phyloP scores from a whole-genome alignment of 2,797 vertebrate species.

The Argentina silus region DNA sequence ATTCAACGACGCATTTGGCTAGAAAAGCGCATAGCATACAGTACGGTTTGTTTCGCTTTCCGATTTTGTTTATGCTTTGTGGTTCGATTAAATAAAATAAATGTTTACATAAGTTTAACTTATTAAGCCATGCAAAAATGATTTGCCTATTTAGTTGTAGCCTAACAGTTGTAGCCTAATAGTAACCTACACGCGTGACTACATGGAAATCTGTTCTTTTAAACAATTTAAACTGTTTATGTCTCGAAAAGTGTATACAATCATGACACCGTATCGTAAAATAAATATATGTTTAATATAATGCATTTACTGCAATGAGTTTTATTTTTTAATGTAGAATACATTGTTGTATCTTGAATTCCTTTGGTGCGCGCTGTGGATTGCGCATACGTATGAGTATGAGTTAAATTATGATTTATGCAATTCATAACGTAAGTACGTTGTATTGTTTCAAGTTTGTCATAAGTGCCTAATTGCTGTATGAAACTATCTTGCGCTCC shows the following conservation, averaged over 20 bases:
- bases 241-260: neutral
- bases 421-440: no score
- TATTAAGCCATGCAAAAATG: no score
- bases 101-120: no score
- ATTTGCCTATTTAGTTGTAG: no score
- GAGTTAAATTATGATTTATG: no score
- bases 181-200: neutral
- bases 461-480: no score
- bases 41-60: constrained; percentile 41
- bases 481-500: neutral
- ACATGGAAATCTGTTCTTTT: neutral
- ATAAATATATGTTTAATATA: neutral
- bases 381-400: neutral
- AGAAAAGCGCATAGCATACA: constrained; percentile 25
- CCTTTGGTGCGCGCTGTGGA: neutral
- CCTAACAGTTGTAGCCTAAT: neutral
- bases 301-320: neutral
- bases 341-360: neutral
- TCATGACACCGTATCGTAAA: neutral
- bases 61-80: no score
- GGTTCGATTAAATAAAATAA: no score
- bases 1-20: constrained; percentile 30
- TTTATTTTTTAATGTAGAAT: neutral
- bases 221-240: neutral
- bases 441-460: no score